Evolutionary conservation across 1,140 invertebrate genomes (phyloP).

Genomic region (Temnothorax longispinosus): DNA sequence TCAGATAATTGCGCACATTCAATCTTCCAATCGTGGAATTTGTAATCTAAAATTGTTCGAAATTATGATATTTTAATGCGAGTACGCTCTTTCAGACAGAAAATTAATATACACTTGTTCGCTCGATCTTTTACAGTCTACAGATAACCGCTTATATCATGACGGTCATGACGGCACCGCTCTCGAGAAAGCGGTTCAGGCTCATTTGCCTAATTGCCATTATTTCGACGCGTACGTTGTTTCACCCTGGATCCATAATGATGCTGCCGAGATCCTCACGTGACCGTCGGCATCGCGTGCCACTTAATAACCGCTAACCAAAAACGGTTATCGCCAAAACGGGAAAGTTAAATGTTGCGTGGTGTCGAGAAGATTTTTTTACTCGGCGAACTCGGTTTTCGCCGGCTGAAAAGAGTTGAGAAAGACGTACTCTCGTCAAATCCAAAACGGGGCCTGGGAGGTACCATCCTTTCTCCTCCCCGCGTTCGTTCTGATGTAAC

Average conservation of each 20-base stretch:
- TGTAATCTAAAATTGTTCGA: background rate
- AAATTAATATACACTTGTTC: background rate
- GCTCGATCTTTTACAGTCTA: background rate
- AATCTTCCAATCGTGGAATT: background rate
- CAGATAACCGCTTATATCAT: background rate
- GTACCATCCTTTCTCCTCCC: background rate
- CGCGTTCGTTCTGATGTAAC: background rate
- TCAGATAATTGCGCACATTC: background rate
- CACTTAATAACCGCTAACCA: background rate
- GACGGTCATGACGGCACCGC: background rate
- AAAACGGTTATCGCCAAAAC: slow-evolving; percentile 6
- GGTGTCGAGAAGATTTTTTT: background rate
- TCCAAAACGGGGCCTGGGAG: background rate
- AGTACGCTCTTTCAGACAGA: background rate
- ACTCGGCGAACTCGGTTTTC: background rate
- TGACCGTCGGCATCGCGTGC: background rate
- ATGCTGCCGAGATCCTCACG: background rate
- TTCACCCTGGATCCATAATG: background rate
- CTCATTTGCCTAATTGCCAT: background rate
- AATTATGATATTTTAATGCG: background rate
- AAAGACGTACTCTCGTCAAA: slow-evolving; percentile 10
- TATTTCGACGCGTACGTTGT: background rate
- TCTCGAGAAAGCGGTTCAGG: background rate
- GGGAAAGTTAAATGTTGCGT: background rate
- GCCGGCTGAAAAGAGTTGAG: background rate